A percentile compares a stretch with the other conserved stretches of the same genome.
phyloP scores from a whole-genome alignment of 2,888 invertebrate species.

The Rhimphoctona megacephalus region DNA sequence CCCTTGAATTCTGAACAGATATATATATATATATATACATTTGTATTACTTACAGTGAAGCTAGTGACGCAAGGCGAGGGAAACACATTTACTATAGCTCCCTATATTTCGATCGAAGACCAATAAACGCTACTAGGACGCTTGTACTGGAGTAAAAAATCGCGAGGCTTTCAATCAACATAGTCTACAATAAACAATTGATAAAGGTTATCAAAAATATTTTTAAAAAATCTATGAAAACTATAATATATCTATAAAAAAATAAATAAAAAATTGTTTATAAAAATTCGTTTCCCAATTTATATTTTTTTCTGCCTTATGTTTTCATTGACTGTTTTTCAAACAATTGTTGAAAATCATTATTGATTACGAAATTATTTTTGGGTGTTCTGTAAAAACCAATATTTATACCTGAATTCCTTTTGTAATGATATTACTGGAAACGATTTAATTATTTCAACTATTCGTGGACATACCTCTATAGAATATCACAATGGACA shows the following conservation, averaged over 20 bases:
- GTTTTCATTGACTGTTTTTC: no score
- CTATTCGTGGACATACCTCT: no score
- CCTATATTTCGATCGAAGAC: background rate
- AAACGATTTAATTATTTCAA: no score
- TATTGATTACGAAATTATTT: no score
- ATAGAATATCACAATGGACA: no score
- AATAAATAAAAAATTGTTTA: no score
- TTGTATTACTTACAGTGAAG: background rate
- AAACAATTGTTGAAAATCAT: no score
- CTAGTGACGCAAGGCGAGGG: background rate
- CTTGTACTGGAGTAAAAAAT: background rate
- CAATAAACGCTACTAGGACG: background rate
- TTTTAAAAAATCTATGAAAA: background rate
- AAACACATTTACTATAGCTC: background rate
- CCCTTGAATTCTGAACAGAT: background rate
- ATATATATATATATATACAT: background rate
- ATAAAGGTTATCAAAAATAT: background rate
- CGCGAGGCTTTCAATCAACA: background rate
- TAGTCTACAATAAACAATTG: background rate
- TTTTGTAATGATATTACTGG: no score
- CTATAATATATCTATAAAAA: background rate
- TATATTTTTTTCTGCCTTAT: no score
- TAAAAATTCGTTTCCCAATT: no score
- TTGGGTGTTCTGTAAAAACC: no score
- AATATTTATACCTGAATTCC: no score